Evolutionary conservation across 2,888 invertebrate species (phyloP), one percentile per base, ranked within the genome.

Genomic region (Ptychoptera contaminata): DNA sequence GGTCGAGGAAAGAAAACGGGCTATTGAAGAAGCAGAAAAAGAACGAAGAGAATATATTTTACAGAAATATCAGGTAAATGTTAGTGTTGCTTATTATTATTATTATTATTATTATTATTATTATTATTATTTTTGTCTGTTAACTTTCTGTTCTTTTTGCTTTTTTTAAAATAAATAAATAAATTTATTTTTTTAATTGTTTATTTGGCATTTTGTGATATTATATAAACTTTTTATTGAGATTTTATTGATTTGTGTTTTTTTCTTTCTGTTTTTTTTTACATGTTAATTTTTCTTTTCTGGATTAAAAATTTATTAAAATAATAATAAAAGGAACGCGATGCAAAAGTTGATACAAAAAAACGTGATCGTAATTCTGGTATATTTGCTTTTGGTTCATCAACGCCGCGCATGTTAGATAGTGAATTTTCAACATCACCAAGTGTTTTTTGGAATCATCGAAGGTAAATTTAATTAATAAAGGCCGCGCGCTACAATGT

Each of bases 331-430:
- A n/a, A 65, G 69, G 87, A 88, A 61, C 74, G 87, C 54, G 83
- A 84, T 58, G 82, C 82, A 52, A 74, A 83, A 51, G 70, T 88
- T 57, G 88, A 88, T 63, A 74, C 81, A 43, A 84, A 82, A 63
- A 77, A 78, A 57, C 77, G 82, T 55, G 85, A 87, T 59, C 75
- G 82, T 55, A 76, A 75, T 59, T 77, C 77, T 51, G 70, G 72
- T 54, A 82, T 81, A 46, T 91, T 88, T 69, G 91, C 90, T 45
- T 91, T 91, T 68, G 91, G 91, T 48, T 90, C 88, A 55, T 90
- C 88, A 53, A 91, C 88, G 50, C 90, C 91, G 49, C 73, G 91
- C 50, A 77, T 87, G 70, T 70, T 87, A 56, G 23, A 23, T 23
- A 23, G 23, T 23, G 23, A 42, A 29, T 42, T 34, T 42, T 42